These are phyloP conservation scores for Prosapia bicincta DNA, from an alignment of 2,888 invertebrate species.

Conservation along the genomic window DNA sequence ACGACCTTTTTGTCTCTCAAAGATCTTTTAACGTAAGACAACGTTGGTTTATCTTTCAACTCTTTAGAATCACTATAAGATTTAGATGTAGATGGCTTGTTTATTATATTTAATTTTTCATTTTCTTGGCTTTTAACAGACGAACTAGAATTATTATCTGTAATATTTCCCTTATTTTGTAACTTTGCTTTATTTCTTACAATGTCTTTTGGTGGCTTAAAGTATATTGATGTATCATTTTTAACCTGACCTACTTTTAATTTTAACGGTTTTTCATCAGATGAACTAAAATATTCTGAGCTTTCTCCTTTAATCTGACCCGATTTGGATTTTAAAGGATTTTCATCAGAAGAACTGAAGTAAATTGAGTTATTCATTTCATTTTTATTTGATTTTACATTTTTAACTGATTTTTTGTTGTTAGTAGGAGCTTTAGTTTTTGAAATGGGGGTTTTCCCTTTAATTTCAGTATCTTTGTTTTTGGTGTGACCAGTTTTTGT, in stretches of 20 bases:
- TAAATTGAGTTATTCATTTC: slow-evolving; percentile 32
- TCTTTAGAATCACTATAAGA: slow-evolving; percentile 37
- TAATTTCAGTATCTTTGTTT: slow-evolving; percentile 44
- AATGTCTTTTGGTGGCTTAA: no score
- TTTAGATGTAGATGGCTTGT: background rate
- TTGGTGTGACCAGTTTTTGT: slow-evolving; percentile 45
- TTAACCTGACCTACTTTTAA: no score
- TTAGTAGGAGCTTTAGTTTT: background rate
- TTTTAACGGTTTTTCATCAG: background rate
- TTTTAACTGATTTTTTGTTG: slow-evolving; percentile 37
- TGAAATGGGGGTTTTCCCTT: background rate
- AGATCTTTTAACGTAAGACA: background rate
- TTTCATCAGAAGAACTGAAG: slow-evolving; percentile 22
- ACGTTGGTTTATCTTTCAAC: background rate
- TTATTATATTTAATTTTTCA: background rate
- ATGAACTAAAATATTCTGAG: background rate
- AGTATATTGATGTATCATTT: no score
- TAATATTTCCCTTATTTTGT: no score
- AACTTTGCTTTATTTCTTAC: slow-evolving; percentile 45
- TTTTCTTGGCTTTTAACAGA: background rate
- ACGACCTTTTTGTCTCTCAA: background rate
- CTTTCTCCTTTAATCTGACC: background rate
- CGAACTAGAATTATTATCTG: no score
- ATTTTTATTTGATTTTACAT: slow-evolving; percentile 21
- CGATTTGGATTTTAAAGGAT: slow-evolving; percentile 5